Percentiles rank a stretch among this genome's conserved stretches.
Conservation (phyloP, 2,888 invertebrate genomes). For the Thera obeliscata region DNA sequence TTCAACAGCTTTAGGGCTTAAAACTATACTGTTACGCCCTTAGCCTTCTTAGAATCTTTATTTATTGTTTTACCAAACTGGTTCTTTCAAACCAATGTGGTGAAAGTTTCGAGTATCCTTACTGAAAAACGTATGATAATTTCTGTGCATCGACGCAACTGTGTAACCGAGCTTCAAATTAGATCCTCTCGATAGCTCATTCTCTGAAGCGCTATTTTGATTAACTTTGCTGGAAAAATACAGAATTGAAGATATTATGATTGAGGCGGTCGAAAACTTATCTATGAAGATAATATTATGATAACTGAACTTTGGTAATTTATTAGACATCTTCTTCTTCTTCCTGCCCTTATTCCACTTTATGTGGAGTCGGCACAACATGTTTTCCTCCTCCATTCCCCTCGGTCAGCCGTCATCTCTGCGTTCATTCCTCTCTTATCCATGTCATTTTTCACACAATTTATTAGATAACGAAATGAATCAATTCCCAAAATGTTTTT, state of each 20-base stretch:
- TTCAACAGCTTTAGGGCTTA: too few relatives aligned
- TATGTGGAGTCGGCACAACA: too few relatives aligned
- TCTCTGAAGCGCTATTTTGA: constrained; percentile 19
- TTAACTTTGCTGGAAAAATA: constrained; percentile 11
- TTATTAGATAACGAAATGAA: too few relatives aligned
- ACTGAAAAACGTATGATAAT: background rate
- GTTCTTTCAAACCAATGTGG: too few relatives aligned
- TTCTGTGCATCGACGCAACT: constrained; percentile 6
- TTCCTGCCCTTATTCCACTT: too few relatives aligned
- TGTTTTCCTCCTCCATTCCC: too few relatives aligned
- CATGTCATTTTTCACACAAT: too few relatives aligned
- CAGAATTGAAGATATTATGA: background rate
- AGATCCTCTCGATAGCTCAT: constrained; percentile 30
- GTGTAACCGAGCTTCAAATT: constrained; percentile 35
- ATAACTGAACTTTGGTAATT: constrained; percentile 1
- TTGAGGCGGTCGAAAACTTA: background rate
- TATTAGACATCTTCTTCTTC: background rate
- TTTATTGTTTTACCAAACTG: background rate
- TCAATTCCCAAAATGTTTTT: too few relatives aligned
- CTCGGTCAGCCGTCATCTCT: too few relatives aligned
- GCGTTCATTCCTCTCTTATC: too few relatives aligned
- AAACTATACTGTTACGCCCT: too few relatives aligned
- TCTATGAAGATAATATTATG: too few relatives aligned
- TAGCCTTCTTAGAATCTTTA: background rate
- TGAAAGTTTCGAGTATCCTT: background rate